These are phyloP conservation scores for Cebidichthys violaceus DNA, from an alignment of 2,113 vertebrate species.

Conservation along the genomic window DNA sequence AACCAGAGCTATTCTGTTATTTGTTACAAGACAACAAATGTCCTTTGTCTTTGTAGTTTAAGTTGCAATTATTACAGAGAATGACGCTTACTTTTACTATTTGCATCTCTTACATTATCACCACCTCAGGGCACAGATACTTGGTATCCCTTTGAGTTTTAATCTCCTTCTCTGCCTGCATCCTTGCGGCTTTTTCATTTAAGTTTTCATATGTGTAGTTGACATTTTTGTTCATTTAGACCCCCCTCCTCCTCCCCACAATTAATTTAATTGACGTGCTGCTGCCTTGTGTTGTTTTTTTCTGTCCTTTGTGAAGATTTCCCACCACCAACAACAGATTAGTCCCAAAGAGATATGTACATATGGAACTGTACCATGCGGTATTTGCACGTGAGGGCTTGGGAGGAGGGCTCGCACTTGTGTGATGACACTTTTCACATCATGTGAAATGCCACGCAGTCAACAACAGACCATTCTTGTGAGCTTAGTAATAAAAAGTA, in stretches of 20 bases:
- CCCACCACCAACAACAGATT: slow-evolving; percentile 32
- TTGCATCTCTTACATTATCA: slow-evolving; percentile 75
- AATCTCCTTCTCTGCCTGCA: slow-evolving; percentile 80
- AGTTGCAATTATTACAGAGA: slow-evolving; percentile 54
- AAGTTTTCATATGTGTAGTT: slow-evolving; percentile 85
- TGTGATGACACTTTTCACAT: slow-evolving; percentile 1
- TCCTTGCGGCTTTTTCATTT: slow-evolving; percentile 84
- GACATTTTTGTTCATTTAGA: slow-evolving; percentile 83
- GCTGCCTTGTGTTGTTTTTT: slow-evolving; percentile 76
- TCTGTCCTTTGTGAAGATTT: slow-evolving; percentile 67
- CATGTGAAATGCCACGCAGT: slow-evolving; percentile 1
- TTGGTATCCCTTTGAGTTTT: slow-evolving; percentile 80
- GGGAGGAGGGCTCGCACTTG: neutral
- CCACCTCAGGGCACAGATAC: slow-evolving; percentile 72
- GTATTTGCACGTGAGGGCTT: neutral
- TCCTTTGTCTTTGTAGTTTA: slow-evolving; percentile 60
- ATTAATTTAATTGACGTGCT: slow-evolving; percentile 82
- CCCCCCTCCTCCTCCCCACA: neutral
- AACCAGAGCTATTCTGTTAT: slow-evolving; percentile 42
- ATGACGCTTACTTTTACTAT: slow-evolving; percentile 69
- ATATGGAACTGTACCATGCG: neutral
- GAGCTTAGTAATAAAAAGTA: neutral
- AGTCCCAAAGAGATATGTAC: neutral
- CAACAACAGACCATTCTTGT: neutral
- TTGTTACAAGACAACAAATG: slow-evolving; percentile 41